Conservation (phyloP, 2,888 invertebrate species). For the Phaonia tiefii region DNA sequence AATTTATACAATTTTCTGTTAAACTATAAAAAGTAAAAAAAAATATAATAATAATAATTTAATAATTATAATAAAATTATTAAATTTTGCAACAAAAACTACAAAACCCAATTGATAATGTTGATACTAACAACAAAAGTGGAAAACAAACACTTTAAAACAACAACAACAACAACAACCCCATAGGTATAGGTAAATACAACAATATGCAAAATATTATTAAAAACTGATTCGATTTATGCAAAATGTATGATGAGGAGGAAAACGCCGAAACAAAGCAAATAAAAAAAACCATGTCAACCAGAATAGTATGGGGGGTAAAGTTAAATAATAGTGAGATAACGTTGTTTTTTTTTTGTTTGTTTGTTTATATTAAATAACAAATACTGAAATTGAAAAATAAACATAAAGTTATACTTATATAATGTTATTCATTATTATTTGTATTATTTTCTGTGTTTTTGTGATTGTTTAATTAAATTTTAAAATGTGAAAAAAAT, state of each 20-base stretch:
- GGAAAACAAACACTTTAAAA: constrained; percentile 35
- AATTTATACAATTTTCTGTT: constrained; percentile 52
- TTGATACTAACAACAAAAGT: constrained; percentile 10
- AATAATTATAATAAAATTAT: constrained; percentile 40
- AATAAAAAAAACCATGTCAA: no score
- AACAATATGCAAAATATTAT: constrained; percentile 55
- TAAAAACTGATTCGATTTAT: constrained; percentile 52
- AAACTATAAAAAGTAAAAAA: constrained; percentile 34
- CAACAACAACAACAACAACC: constrained; percentile 49
- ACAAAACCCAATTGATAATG: constrained; percentile 11
- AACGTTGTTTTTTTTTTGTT: constrained; percentile 62
- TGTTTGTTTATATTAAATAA: constrained; percentile 60
- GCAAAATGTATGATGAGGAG: constrained; percentile 51
- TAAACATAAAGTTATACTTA: no score
- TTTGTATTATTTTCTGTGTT: constrained; percentile 56
- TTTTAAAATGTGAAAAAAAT: constrained; percentile 57
- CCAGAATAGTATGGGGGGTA: constrained; percentile 31
- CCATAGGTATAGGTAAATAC: constrained; percentile 46
- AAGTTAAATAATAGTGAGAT: constrained; percentile 49
- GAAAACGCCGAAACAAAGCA: constrained; percentile 13
- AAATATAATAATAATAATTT: constrained; percentile 13
- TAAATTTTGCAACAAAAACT: constrained; percentile 20
- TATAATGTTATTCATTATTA: constrained; percentile 49
- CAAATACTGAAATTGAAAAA: constrained; percentile 20
- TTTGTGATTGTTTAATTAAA: constrained; percentile 63